phyloP scores from a whole-genome alignment of 2,888 invertebrate genomes.

The Epinotia demarniana region DNA sequence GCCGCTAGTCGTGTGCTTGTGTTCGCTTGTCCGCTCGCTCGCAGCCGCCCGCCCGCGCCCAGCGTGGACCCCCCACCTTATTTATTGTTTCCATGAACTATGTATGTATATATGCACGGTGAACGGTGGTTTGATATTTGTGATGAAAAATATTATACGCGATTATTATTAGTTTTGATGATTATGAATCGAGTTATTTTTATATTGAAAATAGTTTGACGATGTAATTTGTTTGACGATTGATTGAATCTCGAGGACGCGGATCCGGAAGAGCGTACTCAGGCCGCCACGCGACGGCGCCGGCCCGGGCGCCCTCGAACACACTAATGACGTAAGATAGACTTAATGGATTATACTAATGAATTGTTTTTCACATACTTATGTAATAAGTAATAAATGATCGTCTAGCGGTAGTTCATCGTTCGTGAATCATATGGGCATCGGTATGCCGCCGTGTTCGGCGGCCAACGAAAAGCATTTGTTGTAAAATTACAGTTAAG shows the following conservation, averaged over 20 bases:
- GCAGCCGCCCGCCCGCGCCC: conserved; percentile 51
- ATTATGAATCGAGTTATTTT: conserved; percentile 79
- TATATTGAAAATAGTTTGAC: conserved; percentile 71
- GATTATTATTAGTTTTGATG: conserved; percentile 64
- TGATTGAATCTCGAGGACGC: conserved; percentile 53
- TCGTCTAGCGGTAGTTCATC: conserved; percentile 77
- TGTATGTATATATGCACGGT: conserved; percentile 82
- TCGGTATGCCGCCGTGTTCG: conserved; percentile 68
- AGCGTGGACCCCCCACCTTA: conserved; percentile 32
- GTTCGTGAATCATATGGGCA: conserved; percentile 68
- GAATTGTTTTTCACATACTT: conserved; percentile 80
- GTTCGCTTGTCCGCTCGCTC: conserved; percentile 77
- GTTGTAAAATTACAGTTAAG: conserved; percentile 83
- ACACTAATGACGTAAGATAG: conserved; percentile 68
- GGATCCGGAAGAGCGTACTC: conserved; percentile 43
- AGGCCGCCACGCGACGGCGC: conserved; percentile 39
- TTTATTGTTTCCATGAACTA: conserved; percentile 63
- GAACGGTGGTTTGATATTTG: conserved; percentile 74
- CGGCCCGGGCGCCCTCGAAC: conserved; percentile 56
- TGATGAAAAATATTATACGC: conserved; percentile 72
- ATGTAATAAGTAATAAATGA: conserved; percentile 79
- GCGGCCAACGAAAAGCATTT: conserved; percentile 83
- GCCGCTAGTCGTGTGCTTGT: conserved; percentile 76
- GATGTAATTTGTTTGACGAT: conserved; percentile 59
- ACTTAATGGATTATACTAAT: conserved; percentile 69